Base-by-base conservation (phyloP, 2,797 vertebrate species). In the Anas georgica region DNA sequence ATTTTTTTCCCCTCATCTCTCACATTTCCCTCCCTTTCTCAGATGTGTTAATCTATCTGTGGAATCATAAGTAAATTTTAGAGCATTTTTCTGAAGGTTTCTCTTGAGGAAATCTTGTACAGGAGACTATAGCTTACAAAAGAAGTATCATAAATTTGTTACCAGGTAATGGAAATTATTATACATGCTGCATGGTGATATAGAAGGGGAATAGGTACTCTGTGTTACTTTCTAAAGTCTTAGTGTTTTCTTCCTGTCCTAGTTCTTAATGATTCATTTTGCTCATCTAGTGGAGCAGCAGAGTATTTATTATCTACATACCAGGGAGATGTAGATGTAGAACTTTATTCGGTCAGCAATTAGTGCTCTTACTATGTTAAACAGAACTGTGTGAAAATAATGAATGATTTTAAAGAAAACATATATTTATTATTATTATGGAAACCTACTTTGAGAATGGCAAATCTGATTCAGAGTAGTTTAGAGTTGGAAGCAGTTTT, bases 1-100 rank as follows among this genome's bases (percentile, higher is more conserved):
- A 22, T 23, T 48, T 48, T 48, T 35, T 37, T 2, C 1, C 17
- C 12, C 2, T 2, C 1, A 4, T 3, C 4, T 4, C 4, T 4
- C 16, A 11, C 4, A 5, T 9, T 3, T 1, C 4, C 6, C 9
- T 4, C 22, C 46, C 4, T 11, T 48, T 67, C 67, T 7, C 11
- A 14, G 22, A 1, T 28, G 26, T 18, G 35, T 12, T 56, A n/a
- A 31, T 56, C 48, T 50, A 50, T 50, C 25, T 50, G 23, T 83
- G 31, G 25, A 59, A 72, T 58, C 20, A 74, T 17, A 54, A 54
- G 17, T 22, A 67, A 2, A 35, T 37, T 90, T 83, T 50, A 54
- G 4, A 75, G 12, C 0, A 21, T 48, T 68, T 75, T 90, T 78
- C 28, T 58, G n/a, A 75, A 81, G 1, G 5, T 81, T 91, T 88